These are phyloP conservation scores for Salvelinus namaycush DNA, from an alignment of 2,113 vertebrate species.

Conservation along the genomic window DNA sequence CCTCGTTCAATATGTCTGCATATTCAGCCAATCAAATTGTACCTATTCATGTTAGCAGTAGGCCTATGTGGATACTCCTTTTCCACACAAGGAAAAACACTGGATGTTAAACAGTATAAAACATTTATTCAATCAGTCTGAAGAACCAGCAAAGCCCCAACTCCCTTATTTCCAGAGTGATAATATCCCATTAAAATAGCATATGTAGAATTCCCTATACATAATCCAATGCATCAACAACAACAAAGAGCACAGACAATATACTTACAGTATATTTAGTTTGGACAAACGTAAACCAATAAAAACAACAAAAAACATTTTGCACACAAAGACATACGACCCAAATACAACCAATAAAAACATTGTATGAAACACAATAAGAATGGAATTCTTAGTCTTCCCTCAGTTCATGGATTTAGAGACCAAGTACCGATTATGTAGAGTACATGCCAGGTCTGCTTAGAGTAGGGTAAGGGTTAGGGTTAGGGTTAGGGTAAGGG, in stretches of 20 bases:
- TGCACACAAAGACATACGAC: not conserved
- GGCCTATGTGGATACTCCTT: no score
- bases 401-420: not conserved
- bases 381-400: not conserved
- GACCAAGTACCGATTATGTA: not conserved
- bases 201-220: constrained; percentile 10
- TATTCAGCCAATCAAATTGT: no score
- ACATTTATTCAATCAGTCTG: constrained; percentile 4
- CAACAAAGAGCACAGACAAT: constrained; percentile 17
- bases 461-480: no score
- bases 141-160: constrained; percentile 16
- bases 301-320: not conserved
- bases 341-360: not conserved
- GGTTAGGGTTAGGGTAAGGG: no score
- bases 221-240: constrained; percentile 29
- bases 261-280: not conserved
- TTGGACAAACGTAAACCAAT: constrained; percentile 20
- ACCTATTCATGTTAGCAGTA: no score
- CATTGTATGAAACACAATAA: not conserved
- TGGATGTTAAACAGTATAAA: not conserved
- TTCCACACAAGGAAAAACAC: not conserved
- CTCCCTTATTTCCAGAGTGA: constrained; percentile 10
- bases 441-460: no score
- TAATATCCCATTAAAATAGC: not conserved
- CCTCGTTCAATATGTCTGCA: not conserved